Conservation (phyloP, 2,113 vertebrate genomes). For the Thymallus thymallus region DNA sequence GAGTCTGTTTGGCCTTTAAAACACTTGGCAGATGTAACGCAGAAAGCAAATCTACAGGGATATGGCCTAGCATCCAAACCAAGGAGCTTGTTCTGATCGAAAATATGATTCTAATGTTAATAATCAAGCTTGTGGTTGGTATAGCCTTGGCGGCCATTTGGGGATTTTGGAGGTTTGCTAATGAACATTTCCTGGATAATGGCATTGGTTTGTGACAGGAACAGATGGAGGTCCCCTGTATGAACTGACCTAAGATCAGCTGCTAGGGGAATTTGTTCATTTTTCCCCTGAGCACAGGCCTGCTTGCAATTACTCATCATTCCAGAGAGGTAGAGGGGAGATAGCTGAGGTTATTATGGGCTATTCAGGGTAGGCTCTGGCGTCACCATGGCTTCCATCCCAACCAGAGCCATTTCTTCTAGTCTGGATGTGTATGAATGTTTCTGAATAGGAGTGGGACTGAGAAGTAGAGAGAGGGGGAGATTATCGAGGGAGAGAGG, state of each 20-base stretch:
- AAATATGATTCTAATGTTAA: background rate
- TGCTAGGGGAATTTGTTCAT: too few relatives aligned
- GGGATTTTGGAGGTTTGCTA: background rate
- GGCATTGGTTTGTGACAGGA: background rate
- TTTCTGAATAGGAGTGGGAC: background rate
- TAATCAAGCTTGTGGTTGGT: background rate
- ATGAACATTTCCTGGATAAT: background rate
- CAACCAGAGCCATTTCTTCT: too few relatives aligned
- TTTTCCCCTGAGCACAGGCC: background rate
- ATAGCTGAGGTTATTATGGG: constrained; percentile 28
- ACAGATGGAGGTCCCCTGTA: background rate
- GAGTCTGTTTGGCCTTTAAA: background rate
- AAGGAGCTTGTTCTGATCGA: background rate
- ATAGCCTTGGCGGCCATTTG: background rate
- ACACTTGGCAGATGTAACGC: background rate
- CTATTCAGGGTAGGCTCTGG: constrained; percentile 15
- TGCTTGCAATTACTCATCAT: constrained; percentile 23
- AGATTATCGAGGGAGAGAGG: too few relatives aligned
- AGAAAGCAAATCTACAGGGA: background rate
- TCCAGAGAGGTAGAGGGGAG: constrained; percentile 32
- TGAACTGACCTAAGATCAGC: background rate
- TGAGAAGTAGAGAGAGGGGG: background rate
- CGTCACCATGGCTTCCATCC: background rate
- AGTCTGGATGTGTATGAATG: background rate
- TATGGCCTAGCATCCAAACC: background rate